Evolutionary conservation across 1,140 invertebrate species (phyloP), one percentile per base, ranked within the genome.

Genomic region (Drosophila pseudoananassae): DNA sequence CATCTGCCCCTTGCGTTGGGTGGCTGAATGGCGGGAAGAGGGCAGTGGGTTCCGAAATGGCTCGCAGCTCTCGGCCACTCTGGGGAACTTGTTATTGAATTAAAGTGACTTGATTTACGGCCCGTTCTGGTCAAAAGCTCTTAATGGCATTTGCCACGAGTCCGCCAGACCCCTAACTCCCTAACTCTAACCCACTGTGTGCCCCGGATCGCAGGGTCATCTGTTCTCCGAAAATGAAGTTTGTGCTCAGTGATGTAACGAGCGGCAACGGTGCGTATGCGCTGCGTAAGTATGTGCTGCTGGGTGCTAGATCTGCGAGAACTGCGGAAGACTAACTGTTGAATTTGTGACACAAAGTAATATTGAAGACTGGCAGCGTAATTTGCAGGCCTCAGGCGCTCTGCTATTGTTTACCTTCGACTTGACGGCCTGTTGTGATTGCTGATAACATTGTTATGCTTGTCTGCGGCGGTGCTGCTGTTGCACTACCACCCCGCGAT

Each of bases 81-180:
- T 69, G 43, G 65, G 65, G 63, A 69, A 69, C 65, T 69, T 69
- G 65, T 69, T 69, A 69, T 69, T 69, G 65, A 69, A 69, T 69
- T 69, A 69, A 69, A 69, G 63, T 69, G 65, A 69, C 65, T 69
- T 69, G 65, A 69, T 69, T 69, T 69, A 69, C 65, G 63, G 64
- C 63, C 31, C 65, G 64, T 69, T 69, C 65, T 69, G 65, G 65
- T 69, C 65, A 56, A 69, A 69, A 69, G 65, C 65, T 69, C 65
- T 69, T 69, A 69, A 69, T 69, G 65, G 65, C 63, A 69, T 69
- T 69, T 55, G 50, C 65, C 65, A 69, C 63, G 63, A 40, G 43
- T 63, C 58, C 56, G 8, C 43, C 45, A 17, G 31, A 31, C 23
- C 49, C 36, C 49, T 27, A 36, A 47, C 20, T 50, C 23, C n/a